Conservation (phyloP, 1,140 invertebrate species). For the Drosophila sulfurigaster region DNA sequence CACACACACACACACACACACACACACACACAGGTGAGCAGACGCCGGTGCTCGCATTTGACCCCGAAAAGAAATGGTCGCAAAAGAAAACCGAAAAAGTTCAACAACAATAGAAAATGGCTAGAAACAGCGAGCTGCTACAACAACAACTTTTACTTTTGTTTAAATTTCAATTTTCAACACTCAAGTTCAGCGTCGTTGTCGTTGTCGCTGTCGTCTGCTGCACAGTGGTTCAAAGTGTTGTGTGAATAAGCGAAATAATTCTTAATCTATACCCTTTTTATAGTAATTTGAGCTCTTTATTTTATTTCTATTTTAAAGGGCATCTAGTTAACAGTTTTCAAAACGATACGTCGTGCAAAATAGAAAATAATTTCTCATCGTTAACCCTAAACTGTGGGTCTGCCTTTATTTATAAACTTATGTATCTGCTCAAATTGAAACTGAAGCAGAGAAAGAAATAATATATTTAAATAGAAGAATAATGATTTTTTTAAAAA, state of each 20-base stretch:
- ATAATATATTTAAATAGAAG: too few species aligned
- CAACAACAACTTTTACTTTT: constrained; percentile 82
- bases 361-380: too few species aligned
- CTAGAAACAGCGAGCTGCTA: constrained; percentile 61
- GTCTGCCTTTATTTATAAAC: too few species aligned
- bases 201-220: constrained; percentile 6
- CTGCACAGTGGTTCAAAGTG: constrained; percentile 55
- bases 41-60: constrained; percentile 41
- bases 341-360: too few species aligned
- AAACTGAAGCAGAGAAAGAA: too few species aligned
- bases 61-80: constrained; percentile 55
- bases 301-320: too few species aligned
- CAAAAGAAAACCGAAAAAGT: constrained; percentile 52
- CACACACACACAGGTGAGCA: constrained; percentile 20
- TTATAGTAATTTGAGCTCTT: too few species aligned
- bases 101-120: constrained; percentile 67
- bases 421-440: too few species aligned
- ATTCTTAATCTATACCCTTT: too few species aligned
- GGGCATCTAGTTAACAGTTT: too few species aligned
- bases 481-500: too few species aligned
- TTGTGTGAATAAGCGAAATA: neutral
- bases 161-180: constrained; percentile 65
- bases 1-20: constrained; percentile 20
- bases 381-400: too few species aligned
- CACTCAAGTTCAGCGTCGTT: constrained; percentile 66